Evolutionary conservation across 2,797 vertebrate genomes (phyloP), one percentile per base, ranked within the genome.

Genomic region (Chrosomus eos): DNA sequence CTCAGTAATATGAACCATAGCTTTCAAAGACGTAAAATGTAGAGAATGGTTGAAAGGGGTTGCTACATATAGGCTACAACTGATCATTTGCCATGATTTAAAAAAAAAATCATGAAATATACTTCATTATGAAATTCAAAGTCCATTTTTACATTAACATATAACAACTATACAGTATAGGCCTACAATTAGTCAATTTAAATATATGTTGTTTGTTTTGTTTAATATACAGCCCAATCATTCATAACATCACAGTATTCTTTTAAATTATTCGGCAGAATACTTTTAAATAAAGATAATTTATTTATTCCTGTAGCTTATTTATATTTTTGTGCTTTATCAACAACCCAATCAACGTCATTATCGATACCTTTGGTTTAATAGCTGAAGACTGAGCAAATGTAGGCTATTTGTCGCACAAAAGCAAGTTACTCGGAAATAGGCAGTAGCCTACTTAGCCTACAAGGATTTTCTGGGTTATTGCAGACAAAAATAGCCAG

Each of bases 401-500:
- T 58, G 51, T 18, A 23, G 60, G 60, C 28, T 64, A 14, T 80
- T 48, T 55, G 33, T 38, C 45, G 68, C 45, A 80, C 79, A 68
- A 73, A 45, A 33, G 67, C 55, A 58, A 26, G 28, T 76, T 51
- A 38, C 28, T 68, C 31, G 26, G 58, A 86, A 79, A 86, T 16
- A 68, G 68, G 40, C 86, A 62, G 45, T n/a, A 48, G 31, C n/a
- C n/a, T n/a, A n/a, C n/a, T n/a, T 26, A 38, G 36, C 36, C 36
- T 38, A 48, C 68, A 23, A 33, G 43, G 26, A 80, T 68, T 77
- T 86, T 78, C 38, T 81, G 74, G 60, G n/a, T 28, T 71, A 45
- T 79, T 80, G 75, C n/a, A 14, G 58, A 83, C 88, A 90, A 90
- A 91, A 92, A 92, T 91, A 92, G 87, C 88, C 86, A 89, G 91